Base-by-base conservation (phyloP, 2,888 invertebrate species). In the Phalera bucephala region DNA sequence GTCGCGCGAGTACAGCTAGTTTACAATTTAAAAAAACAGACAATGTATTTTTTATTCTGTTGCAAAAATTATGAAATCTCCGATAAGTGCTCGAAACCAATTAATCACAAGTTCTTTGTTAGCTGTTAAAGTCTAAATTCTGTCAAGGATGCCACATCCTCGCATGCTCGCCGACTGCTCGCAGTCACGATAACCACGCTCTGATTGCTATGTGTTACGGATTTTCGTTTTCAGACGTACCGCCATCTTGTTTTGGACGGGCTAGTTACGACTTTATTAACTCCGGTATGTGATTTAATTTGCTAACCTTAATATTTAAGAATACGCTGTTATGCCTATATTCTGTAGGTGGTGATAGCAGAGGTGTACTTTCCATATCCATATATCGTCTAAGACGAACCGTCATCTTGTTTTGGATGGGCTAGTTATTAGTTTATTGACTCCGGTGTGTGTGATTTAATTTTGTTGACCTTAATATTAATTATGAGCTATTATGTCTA, bases 101-200 rank as follows among this genome's bases (percentile, higher is more conserved):
- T 31, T 37, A 23, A 7, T 21, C 5, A 17, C 17, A n/a, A 20
- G 22, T 17, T 31, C 21, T 27, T 41, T 31, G 33, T 29, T 21
- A 9, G 31, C 15, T 17, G 10, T 11, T 31, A 41, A 1, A 19
- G 7, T 14, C 13, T 2, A n/a, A 36, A 27, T 14, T 3, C 17
- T 29, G 59, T 53, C 63, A 62, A 58, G 63, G 62, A 57, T 45
- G 12, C 7, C 9, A 15, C 11, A 57, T 49, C 58, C 59, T 58
- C 39, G 59, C 50, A 46, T 45, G 54, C 32, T 20, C 15, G 19
- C 35, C 6, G 15, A 25, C 6, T 15, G 12, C 12, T 5, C 23
- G n/a, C 21, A 29, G 33, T 27, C 60, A 59, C 56, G 61, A 60
- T 45, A 50, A 45, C 35, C 49, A 57, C 58, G 60, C 54, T 60